Base-by-base conservation (phyloP, 2,113 vertebrate species). In the Athene cunicularia region DNA sequence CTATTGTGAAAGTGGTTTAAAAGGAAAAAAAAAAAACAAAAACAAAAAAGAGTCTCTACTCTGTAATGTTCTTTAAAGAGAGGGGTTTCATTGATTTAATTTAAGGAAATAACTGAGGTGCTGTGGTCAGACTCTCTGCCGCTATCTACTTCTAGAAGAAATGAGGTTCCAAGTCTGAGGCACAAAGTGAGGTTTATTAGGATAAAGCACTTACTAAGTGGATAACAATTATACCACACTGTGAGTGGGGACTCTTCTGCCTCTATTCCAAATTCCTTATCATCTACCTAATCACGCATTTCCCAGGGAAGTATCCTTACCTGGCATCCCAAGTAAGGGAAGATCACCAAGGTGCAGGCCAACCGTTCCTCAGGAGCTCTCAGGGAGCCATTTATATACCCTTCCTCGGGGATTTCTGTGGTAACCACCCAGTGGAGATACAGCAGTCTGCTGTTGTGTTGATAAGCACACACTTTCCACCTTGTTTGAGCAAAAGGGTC, bases 341-440 rank as follows among this genome's bases (percentile, higher is more conserved):
- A 52, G 7, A 20, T 33, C 35, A 41, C 10, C 5, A 27, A 79
- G 12, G 12, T 2, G 0, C 3, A 5, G 27, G 27, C n/a, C 26
- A 45, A 33, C 41, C 6, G 1, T 81, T 81, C 21, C 33, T 58
- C 43, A 39, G 27, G n/a, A 62, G n/a, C n/a, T 77, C 21, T 26
- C 45, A 24, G n/a, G 12, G 45, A 6, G 20, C 4, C 0, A 8
- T 39, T 32, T 50, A 50, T 14, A 26, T 9, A 37, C 15, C 21
- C 11, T 50, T 50, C n/a, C 27, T 39, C 7, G 0, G 12, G 11
- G 27, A 15, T 19, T 32, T 39, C 58, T 50, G 58, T 39, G 58
- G 45, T 50, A 45, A 39, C 5, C 1, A 3, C 15, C n/a, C 45
- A 32, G n/a, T 28, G 52, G 49, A 50, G 49, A 49, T 49, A 49